phyloP scores from a whole-genome alignment of 2,113 vertebrate genomes.

The Melanocharis versteri region DNA sequence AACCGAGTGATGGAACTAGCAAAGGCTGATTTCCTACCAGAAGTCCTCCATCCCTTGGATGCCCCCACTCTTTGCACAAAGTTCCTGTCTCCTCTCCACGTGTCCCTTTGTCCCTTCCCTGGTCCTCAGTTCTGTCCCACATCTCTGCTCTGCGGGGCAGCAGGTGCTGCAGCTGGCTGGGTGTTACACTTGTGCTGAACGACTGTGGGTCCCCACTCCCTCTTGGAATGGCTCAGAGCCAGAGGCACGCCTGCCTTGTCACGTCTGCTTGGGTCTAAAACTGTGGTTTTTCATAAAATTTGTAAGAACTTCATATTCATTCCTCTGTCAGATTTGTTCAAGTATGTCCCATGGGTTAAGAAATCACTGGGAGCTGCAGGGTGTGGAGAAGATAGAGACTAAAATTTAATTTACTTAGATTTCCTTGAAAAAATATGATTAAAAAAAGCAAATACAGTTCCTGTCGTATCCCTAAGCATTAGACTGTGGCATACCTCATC shows the following conservation, averaged over 20 bases:
- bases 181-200: not conserved
- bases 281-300: not conserved
- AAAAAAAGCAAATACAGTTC: not conserved
- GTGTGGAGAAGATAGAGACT: not conserved
- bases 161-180: not conserved
- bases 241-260: not conserved
- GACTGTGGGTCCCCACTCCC: not conserved
- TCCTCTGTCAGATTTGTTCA: not conserved
- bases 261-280: not conserved
- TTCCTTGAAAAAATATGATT: not conserved
- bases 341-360: not conserved
- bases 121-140: not conserved
- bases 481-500: not conserved
- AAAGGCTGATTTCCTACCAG: not conserved
- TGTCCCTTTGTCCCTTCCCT: not conserved
- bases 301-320: not conserved
- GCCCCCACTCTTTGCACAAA: accelerated
- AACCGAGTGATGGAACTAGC: not conserved
- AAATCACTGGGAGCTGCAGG: not conserved
- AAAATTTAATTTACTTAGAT: not conserved
- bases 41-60: not conserved
- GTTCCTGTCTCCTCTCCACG: not conserved
- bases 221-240: not conserved
- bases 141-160: not conserved
- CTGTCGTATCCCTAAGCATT: not conserved